Conservation (phyloP, 2,797 vertebrate species). For the Otus scops region DNA sequence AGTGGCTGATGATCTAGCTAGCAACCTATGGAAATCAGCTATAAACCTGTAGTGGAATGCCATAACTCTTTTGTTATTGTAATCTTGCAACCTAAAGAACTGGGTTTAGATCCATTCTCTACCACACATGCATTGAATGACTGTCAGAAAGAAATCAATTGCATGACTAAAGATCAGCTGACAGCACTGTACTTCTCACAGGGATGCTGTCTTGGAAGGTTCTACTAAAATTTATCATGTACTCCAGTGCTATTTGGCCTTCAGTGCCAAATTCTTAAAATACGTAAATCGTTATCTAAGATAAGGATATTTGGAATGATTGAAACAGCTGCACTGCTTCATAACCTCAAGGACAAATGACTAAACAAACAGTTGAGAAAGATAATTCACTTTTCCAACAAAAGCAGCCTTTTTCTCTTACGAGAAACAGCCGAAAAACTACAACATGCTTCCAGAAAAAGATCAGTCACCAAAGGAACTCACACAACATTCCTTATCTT, state of each 20-base stretch:
- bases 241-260: not conserved
- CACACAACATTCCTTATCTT: fast-evolving
- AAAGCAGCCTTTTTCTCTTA: not conserved
- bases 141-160: not conserved
- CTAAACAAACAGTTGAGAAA: not conserved
- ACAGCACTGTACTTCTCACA: not conserved
- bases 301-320: not conserved
- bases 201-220: not conserved
- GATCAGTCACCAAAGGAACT: not conserved
- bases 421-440: not conserved
- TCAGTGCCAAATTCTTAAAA: not conserved
- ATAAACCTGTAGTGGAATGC: not conserved
- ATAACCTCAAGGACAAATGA: not conserved
- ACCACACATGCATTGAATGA: not conserved
- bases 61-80: not conserved
- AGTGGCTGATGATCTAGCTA: not conserved
- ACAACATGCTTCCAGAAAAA: not conserved
- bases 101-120: not conserved
- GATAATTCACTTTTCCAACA: not conserved
- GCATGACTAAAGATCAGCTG: not conserved
- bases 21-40: not conserved
- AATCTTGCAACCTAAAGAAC: not conserved
- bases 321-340: not conserved
- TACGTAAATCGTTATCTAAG: not conserved
- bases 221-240: not conserved